These are phyloP conservation scores for Xanthia icteritia DNA, from an alignment of 2,888 invertebrate genomes.

Conservation along the genomic window DNA sequence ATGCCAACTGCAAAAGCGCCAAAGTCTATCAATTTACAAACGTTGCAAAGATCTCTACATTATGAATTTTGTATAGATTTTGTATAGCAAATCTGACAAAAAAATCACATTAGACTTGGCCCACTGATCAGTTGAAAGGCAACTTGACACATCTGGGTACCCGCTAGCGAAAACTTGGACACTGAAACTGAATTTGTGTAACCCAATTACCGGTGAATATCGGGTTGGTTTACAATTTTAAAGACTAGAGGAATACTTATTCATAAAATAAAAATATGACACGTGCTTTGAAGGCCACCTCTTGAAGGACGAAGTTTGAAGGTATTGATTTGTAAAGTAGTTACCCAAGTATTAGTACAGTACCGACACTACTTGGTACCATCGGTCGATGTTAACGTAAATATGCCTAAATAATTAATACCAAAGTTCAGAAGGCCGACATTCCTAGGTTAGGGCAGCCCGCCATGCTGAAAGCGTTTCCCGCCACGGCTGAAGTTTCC, in stretches of 20 bases:
- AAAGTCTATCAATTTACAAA: not conserved
- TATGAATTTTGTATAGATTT: not conserved
- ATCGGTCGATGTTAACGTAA: slow-evolving; percentile 35
- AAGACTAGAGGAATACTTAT: no score
- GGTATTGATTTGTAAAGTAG: slow-evolving; percentile 37
- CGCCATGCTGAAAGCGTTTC: slow-evolving; percentile 52
- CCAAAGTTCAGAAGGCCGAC: slow-evolving; percentile 29
- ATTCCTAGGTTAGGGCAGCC: slow-evolving; percentile 41
- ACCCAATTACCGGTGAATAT: not conserved
- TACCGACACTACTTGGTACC: slow-evolving; percentile 62
- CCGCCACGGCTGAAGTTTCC: slow-evolving; percentile 75
- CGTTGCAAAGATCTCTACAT: no score
- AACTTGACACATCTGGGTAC: not conserved
- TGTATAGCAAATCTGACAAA: no score
- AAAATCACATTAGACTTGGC: not conserved
- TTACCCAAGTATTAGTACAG: slow-evolving; percentile 4
- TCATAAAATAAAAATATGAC: not conserved
- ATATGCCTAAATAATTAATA: slow-evolving; percentile 34
- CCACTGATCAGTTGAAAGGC: not conserved
- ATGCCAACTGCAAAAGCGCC: not conserved
- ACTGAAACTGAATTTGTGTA: not conserved
- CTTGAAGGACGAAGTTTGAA: slow-evolving; percentile 8
- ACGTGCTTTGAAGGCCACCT: not conserved
- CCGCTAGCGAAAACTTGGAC: not conserved
- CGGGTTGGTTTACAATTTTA: not conserved